These are phyloP conservation scores for Tachystola acroxantha DNA, from an alignment of 2,888 invertebrate genomes.

Conservation along the genomic window DNA sequence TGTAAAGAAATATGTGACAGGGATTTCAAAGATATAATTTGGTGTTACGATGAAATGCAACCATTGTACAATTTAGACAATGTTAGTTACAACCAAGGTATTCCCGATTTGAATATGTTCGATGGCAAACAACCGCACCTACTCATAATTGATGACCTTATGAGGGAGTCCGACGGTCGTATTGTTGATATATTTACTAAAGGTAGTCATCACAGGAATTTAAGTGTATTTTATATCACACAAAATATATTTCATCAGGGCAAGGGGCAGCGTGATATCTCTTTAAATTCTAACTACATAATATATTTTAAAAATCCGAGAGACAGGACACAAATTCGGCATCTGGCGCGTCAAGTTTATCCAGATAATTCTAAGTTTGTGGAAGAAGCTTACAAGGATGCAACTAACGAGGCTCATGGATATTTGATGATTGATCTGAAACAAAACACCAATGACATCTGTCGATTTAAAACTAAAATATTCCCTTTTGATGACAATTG, in stretches of 20 bases:
- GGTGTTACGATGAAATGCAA: slow-evolving; percentile 18
- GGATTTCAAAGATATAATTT: slow-evolving; percentile 10
- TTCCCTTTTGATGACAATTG: slow-evolving; percentile 11
- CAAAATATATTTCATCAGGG: slow-evolving; percentile 26
- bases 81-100: slow-evolving; percentile 21
- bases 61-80: slow-evolving; percentile 5
- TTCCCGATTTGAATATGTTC: slow-evolving; percentile 26
- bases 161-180: slow-evolving; percentile 27
- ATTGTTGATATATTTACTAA: slow-evolving; percentile 26
- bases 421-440: slow-evolving; percentile 25
- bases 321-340: slow-evolving; percentile 23
- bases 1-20: slow-evolving; percentile 9
- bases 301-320: slow-evolving; percentile 26
- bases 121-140: slow-evolving; percentile 18
- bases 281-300: slow-evolving; percentile 20
- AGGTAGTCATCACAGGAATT: slow-evolving; percentile 24
- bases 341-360: slow-evolving; percentile 20
- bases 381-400: slow-evolving; percentile 25
- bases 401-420: slow-evolving; percentile 22
- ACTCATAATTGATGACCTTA: slow-evolving; percentile 27
- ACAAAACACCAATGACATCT: slow-evolving; percentile 17
- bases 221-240: slow-evolving; percentile 27
- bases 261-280: slow-evolving; percentile 22
- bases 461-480: slow-evolving; percentile 19
- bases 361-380: slow-evolving; percentile 23